A percentile compares a stretch with the other conserved stretches of the same genome.
These are phyloP conservation scores for Disparrhopalites patrizii DNA, from an alignment of 2,888 invertebrate genomes.

Conservation along the genomic window DNA sequence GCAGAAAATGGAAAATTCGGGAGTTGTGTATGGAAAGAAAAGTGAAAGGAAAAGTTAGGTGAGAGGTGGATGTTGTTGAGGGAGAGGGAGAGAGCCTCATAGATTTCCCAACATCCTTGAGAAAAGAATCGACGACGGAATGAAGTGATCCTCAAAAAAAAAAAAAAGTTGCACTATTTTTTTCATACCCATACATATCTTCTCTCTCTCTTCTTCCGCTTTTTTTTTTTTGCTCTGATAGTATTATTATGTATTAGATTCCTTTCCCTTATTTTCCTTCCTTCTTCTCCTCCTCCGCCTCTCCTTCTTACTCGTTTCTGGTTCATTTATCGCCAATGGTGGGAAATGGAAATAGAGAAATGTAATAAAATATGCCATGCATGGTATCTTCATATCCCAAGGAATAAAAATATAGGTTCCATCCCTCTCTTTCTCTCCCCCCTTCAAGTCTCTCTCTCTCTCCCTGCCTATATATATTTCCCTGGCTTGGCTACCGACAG, in stretches of 20 bases:
- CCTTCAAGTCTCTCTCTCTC: slow-evolving; percentile 1
- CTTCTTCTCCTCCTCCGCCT: neutral
- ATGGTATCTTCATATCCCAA: slow-evolving; percentile 16
- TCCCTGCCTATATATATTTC: neutral
- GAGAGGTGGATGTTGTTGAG: neutral
- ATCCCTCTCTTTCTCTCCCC: neutral
- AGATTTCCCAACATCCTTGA: neutral
- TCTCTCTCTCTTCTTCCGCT: neutral
- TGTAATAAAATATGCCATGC: slow-evolving; percentile 23
- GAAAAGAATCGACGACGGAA: neutral
- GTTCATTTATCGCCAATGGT: slow-evolving; percentile 26
- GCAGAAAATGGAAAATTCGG: neutral
- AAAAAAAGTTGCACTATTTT: neutral
- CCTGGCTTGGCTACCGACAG: neutral
- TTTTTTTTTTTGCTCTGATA: slow-evolving; percentile 8
- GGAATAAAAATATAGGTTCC: slow-evolving; percentile 8
- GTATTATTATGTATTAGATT: slow-evolving; percentile 17
- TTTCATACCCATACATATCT: neutral
- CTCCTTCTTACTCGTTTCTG: slow-evolving; percentile 17
- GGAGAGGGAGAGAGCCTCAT: neutral
- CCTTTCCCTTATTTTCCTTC: slow-evolving; percentile 5
- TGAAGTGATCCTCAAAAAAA: neutral
- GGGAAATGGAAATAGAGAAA: slow-evolving; percentile 21
- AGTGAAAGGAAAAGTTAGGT: neutral
- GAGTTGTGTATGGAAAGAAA: neutral